Evolutionary conservation across 2,888 invertebrate species (phyloP).

Genomic region (Philaethria dido): DNA sequence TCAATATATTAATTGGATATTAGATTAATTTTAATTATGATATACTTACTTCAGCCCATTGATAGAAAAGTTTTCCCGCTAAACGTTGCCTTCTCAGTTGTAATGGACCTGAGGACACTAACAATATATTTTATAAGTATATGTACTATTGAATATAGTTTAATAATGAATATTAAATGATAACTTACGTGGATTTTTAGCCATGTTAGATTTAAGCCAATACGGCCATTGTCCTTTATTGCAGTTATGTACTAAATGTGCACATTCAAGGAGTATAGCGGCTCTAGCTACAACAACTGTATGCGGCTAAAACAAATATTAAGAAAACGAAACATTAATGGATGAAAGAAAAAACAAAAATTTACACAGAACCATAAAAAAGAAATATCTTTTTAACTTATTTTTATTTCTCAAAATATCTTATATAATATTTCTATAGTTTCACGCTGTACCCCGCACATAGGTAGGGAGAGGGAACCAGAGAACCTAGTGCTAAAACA

Average conservation of each 20-base stretch:
- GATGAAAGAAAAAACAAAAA: not conserved
- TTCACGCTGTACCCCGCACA: no score
- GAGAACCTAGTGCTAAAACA: no score
- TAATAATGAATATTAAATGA: conserved; percentile 67
- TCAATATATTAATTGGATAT: no score
- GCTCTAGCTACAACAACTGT: conserved; percentile 97
- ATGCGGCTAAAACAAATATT: conserved; percentile 86
- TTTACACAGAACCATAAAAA: not conserved
- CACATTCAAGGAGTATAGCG: conserved; percentile 95
- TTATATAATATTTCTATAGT: no score
- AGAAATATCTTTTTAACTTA: no score
- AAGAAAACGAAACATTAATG: not conserved
- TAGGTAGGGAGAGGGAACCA: no score
- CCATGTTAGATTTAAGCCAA: conserved; percentile 95
- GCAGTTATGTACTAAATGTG: conserved; percentile 98
- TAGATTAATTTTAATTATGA: not conserved
- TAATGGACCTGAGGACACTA: conserved; percentile 70
- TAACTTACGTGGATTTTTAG: conserved; percentile 68
- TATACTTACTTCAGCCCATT: conserved; percentile 93
- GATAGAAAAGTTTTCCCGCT: conserved; percentile 98
- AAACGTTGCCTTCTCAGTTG: conserved; percentile 84
- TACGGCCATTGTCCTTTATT: conserved; percentile 99
- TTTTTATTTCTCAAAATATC: no score
- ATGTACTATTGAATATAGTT: conserved; percentile 46
- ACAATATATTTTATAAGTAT: conserved; percentile 35